phyloP scores from a whole-genome alignment of 2,797 vertebrate genomes.

The Sebastes hubbsi region DNA sequence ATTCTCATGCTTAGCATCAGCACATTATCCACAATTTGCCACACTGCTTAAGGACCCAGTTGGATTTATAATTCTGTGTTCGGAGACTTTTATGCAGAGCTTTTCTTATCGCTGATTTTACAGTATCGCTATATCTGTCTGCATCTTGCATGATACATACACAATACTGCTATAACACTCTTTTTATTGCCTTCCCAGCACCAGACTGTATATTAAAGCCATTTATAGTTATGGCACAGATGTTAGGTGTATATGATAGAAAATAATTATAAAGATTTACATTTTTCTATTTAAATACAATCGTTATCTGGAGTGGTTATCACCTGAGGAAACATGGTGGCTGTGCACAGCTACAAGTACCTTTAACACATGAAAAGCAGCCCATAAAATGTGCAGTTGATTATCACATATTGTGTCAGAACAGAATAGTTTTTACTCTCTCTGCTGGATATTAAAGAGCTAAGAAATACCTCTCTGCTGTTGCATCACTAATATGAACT shows the following conservation, averaged over 20 bases:
- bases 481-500: neutral
- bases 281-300: conserved; percentile 12
- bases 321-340: conserved; percentile 2
- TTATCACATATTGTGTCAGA: conserved; percentile 55
- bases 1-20: conserved; percentile 32
- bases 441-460: neutral
- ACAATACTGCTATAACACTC: neutral
- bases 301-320: conserved; percentile 12
- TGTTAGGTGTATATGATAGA: neutral
- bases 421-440: neutral
- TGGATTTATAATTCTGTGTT: conserved; percentile 37
- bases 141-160: conserved; percentile 2
- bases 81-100: conserved; percentile 8
- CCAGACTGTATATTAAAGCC: neutral
- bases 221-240: neutral
- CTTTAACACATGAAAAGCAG: conserved; percentile 26
- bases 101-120: conserved; percentile 21
- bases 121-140: conserved; percentile 3
- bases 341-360: neutral
- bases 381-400: conserved; percentile 36
- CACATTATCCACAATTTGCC: conserved; percentile 49
- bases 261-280: neutral
- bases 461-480: neutral
- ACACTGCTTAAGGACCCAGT: conserved; percentile 33
- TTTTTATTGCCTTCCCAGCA: neutral